phyloP scores from a whole-genome alignment of 2,113 vertebrate species.

The Pterocles orientalis region DNA sequence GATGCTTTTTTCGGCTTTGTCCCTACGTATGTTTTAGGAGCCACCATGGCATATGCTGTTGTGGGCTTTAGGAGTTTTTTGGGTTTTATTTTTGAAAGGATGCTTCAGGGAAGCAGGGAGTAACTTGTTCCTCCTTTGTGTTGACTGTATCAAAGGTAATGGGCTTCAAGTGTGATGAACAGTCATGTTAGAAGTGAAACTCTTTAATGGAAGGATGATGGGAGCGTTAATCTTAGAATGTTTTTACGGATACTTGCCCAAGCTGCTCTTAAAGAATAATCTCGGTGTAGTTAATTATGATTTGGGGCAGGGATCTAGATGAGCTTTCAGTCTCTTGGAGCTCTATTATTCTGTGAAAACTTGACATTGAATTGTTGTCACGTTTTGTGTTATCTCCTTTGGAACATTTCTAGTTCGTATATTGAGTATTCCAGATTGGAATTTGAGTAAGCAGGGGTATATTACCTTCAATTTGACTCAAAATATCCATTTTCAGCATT shows the following conservation, averaged over 20 bases:
- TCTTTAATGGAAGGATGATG: neutral
- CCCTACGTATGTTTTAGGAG: neutral
- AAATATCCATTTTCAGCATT: neutral
- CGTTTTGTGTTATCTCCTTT: neutral
- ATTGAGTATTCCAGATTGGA: neutral
- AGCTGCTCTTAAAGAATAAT: neutral
- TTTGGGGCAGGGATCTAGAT: neutral
- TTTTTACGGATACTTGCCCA: neutral
- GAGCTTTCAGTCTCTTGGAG: neutral
- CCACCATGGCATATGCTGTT: too few relatives aligned
- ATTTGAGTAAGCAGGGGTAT: neutral
- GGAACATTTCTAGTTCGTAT: neutral
- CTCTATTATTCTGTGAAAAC: neutral
- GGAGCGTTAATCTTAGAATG: too few relatives aligned
- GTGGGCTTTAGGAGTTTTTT: fast-evolving
- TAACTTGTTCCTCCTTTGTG: neutral
- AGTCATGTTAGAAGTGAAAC: neutral
- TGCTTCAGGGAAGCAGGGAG: neutral
- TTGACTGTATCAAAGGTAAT: too few relatives aligned
- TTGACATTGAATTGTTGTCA: too few relatives aligned
- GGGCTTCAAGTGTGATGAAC: neutral
- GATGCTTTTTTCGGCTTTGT: neutral
- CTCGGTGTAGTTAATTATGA: neutral
- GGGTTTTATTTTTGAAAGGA: neutral
- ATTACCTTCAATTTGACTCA: neutral